phyloP scores from a whole-genome alignment of 2,888 invertebrate genomes.

The Hypselothyrea guttata region DNA sequence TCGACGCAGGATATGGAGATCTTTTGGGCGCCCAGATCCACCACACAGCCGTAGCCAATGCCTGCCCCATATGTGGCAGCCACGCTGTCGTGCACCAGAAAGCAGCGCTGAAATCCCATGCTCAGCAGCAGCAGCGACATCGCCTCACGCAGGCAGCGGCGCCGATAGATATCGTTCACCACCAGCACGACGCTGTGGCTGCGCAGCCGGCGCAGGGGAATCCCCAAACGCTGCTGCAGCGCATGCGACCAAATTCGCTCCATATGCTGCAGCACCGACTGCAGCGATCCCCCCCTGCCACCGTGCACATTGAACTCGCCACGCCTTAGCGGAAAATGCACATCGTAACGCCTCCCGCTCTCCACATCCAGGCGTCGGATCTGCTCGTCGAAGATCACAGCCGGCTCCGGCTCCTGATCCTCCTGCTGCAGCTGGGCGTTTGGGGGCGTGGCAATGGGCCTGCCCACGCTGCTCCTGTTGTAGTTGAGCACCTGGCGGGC shows the following conservation, averaged over 20 bases:
- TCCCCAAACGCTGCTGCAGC: constrained; percentile 89
- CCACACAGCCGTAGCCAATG: constrained; percentile 93
- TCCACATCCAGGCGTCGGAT: constrained; percentile 56
- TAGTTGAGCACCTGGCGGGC: constrained; percentile 95
- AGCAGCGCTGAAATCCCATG: constrained; percentile 92
- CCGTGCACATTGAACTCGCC: constrained; percentile 94
- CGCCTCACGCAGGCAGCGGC: constrained; percentile 92
- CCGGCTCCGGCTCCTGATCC: too few relatives aligned
- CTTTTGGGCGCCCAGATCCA: constrained; percentile 97
- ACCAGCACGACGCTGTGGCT: constrained; percentile 93
- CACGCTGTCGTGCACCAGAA: constrained; percentile 87
- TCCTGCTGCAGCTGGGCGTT: too few relatives aligned
- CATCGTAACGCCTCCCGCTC: constrained; percentile 88
- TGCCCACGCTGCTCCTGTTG: constrained; percentile 89
- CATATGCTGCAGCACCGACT: constrained; percentile 91
- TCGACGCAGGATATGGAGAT: constrained; percentile 98
- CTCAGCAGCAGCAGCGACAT: constrained; percentile 90
- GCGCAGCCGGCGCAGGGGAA: constrained; percentile 87
- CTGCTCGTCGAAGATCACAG: constrained; percentile 67
- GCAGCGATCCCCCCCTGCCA: constrained; percentile 92
- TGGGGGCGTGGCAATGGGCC: constrained; percentile 85
- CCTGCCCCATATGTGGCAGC: constrained; percentile 93
- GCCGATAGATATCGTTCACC: constrained; percentile 94
- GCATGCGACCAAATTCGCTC: constrained; percentile 94
- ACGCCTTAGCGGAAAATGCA: constrained; percentile 94